Evolutionary conservation across 2,888 invertebrate genomes (phyloP).

Genomic region (Anoplius nigerrimus): DNA sequence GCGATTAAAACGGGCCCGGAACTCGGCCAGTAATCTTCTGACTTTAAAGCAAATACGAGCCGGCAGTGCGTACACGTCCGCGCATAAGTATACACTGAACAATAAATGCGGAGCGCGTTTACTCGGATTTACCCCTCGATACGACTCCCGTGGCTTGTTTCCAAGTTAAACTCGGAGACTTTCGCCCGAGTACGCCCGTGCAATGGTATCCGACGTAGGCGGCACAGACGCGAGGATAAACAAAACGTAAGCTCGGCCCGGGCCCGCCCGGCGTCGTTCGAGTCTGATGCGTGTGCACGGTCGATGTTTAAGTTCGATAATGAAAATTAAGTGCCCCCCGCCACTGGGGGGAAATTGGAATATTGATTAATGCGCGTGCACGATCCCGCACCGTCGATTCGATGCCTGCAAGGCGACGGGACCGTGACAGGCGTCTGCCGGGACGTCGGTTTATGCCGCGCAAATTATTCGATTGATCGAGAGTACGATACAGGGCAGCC

Average conservation of each 20-base stretch:
- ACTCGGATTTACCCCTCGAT: conserved; percentile 33
- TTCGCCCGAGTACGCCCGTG: conserved; percentile 28
- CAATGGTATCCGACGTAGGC: conserved; percentile 25
- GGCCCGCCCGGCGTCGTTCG: conserved; percentile 8
- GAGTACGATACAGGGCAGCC: no score
- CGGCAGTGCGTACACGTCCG: conserved; percentile 16
- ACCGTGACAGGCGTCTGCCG: no score
- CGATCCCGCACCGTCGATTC: no score
- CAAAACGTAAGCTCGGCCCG: conserved; percentile 44
- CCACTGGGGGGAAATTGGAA: no score
- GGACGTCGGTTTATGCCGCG: no score
- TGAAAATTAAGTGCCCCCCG: no score
- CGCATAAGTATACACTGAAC: conserved; percentile 26
- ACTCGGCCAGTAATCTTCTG: background rate
- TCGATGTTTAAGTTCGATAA: no score
- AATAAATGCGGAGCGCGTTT: conserved; percentile 31
- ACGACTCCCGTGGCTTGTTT: conserved; percentile 47
- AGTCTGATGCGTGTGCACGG: background rate
- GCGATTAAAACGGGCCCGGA: no score
- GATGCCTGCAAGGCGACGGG: no score
- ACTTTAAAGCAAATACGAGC: conserved; percentile 3
- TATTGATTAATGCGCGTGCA: no score
- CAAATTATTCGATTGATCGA: no score
- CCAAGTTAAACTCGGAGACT: conserved; percentile 55
- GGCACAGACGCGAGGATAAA: conserved; percentile 36